Percentiles rank a stretch among this genome's conserved stretches.
phyloP scores from a whole-genome alignment of 2,888 invertebrate species.

The Galeopsomyia nigrocyanea region DNA sequence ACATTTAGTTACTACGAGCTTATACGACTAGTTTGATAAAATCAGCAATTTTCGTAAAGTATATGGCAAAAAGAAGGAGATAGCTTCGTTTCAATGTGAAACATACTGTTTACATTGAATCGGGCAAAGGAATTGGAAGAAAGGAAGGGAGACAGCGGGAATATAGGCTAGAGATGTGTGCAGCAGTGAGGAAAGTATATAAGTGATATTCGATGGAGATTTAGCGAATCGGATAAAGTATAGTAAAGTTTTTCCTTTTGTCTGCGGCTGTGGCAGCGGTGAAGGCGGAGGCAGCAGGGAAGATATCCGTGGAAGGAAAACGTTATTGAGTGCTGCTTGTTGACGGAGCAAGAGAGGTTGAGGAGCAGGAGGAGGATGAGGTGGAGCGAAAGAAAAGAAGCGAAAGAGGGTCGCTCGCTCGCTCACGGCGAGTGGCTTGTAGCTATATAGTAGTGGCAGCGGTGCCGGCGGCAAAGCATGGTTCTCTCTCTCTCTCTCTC shows the following conservation, averaged over 20 bases:
- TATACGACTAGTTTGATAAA: too few species aligned
- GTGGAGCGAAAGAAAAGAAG: not conserved
- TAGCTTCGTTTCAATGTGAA: too few species aligned
- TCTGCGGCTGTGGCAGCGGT: constrained; percentile 7
- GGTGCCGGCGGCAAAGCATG: constrained; percentile 1
- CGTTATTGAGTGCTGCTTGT: constrained; percentile 59
- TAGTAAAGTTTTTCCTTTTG: constrained; percentile 45
- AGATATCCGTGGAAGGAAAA: constrained; percentile 56
- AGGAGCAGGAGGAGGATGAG: constrained; percentile 28
- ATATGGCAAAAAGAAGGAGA: too few species aligned
- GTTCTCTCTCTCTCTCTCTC: constrained; percentile 26
- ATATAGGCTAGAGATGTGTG: constrained; percentile 18
- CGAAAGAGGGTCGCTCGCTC: not conserved
- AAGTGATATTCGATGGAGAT: constrained; percentile 45
- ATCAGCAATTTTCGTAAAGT: too few species aligned
- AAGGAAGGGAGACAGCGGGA: too few species aligned
- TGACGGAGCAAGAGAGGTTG: constrained; percentile 53
- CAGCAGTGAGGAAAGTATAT: constrained; percentile 36
- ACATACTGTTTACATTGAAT: too few species aligned
- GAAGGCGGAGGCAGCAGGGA: not conserved
- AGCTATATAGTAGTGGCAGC: too few species aligned
- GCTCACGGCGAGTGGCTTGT: too few species aligned
- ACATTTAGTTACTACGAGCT: too few species aligned
- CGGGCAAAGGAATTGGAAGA: too few species aligned
- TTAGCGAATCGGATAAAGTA: constrained; percentile 45